Evolutionary conservation across 2,113 vertebrate species (phyloP), one percentile per base, ranked within the genome.

Genomic region (Carettochelys insculpta): DNA sequence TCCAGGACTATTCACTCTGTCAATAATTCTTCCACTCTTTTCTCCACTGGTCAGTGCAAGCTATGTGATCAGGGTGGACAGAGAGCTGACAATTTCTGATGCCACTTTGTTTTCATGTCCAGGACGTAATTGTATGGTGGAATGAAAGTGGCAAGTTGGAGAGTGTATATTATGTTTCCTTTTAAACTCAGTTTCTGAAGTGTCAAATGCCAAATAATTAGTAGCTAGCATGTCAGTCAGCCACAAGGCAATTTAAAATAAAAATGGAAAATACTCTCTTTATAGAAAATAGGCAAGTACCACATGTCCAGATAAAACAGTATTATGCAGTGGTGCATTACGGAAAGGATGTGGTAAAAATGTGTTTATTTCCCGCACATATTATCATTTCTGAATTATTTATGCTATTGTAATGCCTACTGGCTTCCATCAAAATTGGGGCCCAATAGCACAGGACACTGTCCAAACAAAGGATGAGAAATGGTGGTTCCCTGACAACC

Each of bases 201-300:
- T 82, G 14, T 38, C 75, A 83, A 76, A 80, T 45, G 11, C 25
- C 45, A 94, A 75, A 94, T 95, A 82, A 25, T n/a, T 94, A 93
- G 83, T 14, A 48, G 61, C 2, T 11, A 58, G 5, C 47, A 87
- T 91, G 53, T 88, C 80, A 90, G 73, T 90, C 85, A 92, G 41
- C 34, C 56, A 79, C 56, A 78, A 88, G 75, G 77, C 83, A 77
- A 82, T 85, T 85, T 82, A 90, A 82, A 51, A 52, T 81, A 75
- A 61, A 85, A 80, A 51, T 17, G 12, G 81, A 76, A 45, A 11
- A 16, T 82, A 41, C 12, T n/a, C 25, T 92, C 2, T 58, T 38
- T 80, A 82, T 81, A 86, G 83, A 71, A 87, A 53, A 65, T 11
- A 56, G 71, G 2, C 2, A 12, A 34, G 25, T 8, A 20, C 41